Evolutionary conservation across 2,888 invertebrate genomes (phyloP).

Genomic region (Endomychus coccineus): DNA sequence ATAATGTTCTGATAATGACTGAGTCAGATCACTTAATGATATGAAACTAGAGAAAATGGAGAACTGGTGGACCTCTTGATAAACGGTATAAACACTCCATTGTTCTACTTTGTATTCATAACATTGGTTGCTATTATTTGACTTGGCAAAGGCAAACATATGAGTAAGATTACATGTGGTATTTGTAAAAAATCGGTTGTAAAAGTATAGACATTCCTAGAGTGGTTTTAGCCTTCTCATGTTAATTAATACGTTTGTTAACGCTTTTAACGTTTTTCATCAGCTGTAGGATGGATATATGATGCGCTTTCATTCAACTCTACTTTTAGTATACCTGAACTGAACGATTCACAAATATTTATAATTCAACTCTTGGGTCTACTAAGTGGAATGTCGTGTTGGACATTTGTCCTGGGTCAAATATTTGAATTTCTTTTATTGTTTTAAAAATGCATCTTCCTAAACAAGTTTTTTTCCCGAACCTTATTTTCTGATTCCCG

Average conservation of each 20-base stretch:
- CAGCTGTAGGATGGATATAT: conserved; percentile 12
- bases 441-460: conserved; percentile 27
- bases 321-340: conserved; percentile 27
- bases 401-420: conserved; percentile 39
- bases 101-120: no score
- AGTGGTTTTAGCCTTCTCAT: conserved; percentile 23
- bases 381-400: conserved; percentile 42
- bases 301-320: conserved; percentile 13
- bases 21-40: no score
- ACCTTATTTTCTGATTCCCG: not conserved
- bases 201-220: no score
- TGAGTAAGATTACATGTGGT: no score
- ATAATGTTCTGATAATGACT: no score
- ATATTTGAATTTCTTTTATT: conserved; percentile 39
- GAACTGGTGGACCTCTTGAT: no score
- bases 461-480: conserved; percentile 10
- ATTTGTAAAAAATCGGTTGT: no score
- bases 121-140: no score
- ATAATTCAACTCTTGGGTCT: conserved; percentile 35
- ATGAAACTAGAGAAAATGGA: no score
- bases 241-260: conserved; percentile 29
- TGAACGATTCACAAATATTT: conserved; percentile 39
- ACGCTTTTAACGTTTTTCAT: conserved; percentile 24
- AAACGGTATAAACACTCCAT: no score
- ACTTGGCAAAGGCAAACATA: no score